Base-by-base conservation (phyloP, 1,140 invertebrate genomes). In the Mya arenaria region DNA sequence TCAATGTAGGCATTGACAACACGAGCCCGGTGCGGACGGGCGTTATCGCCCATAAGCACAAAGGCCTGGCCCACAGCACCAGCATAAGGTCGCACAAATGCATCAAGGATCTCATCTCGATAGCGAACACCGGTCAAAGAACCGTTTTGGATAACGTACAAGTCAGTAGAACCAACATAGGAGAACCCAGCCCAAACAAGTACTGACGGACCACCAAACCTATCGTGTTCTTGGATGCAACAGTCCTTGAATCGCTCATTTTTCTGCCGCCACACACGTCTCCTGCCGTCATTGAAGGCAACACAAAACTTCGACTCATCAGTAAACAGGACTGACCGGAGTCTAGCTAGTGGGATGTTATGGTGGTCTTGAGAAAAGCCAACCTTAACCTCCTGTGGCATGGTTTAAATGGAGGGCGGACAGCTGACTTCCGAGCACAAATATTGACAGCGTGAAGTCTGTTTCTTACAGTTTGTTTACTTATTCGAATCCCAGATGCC, bases 41-140 rank as follows among this genome's bases (percentile, higher is more conserved):
- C 66, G 71, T 77, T 77, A 41, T 75, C 63, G n/a, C 69, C 36
- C 81, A 75, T 83, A 34, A 75, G 36, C 37, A 83, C 74, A n/a
- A 72, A 82, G 5, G 36, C 32, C 8, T 71, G 17, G 32, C 28
- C 68, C 10, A 71, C 41, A 52, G 44, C 68, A 71, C 44, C 68
- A 71, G 48, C 44, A 71, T 48, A 25, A 48, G 34, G 44, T 41
- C 41, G 37, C 41, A 65, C 66, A 60, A 55, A 58, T 5, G 55
- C 32, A 37, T 32, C 52, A 25, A 83, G 39, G n/a, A 72, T 55
- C 34, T 78, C 41, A 72, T 73, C 58, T 56, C 66, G 60, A 65
- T 73, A 84, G 32, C 68, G 36, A 28, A 55, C 17, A 66, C 25
- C 44, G 17, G 66, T 78, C 56, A 83, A 17, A 34, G 52, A 66